These are phyloP conservation scores for Grammomys dolichurus DNA, from an alignment of 2,113 vertebrate species.

Conservation along the genomic window DNA sequence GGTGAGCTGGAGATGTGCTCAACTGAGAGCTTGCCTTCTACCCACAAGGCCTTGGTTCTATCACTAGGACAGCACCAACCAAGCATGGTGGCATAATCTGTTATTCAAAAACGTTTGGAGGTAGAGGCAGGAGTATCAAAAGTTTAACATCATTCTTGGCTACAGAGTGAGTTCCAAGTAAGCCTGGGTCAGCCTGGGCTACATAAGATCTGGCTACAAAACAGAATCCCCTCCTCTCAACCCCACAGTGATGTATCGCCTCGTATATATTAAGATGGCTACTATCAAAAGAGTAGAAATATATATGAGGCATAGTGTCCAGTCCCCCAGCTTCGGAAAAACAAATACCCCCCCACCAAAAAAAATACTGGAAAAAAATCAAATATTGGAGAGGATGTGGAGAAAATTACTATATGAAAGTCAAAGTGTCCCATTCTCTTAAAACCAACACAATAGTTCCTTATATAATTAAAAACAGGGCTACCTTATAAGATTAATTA, in stretches of 20 bases:
- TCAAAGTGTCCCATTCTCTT: background rate
- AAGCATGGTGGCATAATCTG: background rate
- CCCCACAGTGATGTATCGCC: background rate
- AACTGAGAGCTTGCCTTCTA: background rate
- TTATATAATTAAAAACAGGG: constrained; percentile 1
- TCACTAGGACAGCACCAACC: background rate
- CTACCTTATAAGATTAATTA: background rate
- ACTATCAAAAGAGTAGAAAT: too few relatives aligned
- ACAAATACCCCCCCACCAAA: background rate
- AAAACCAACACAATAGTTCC: background rate
- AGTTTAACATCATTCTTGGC: background rate
- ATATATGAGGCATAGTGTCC: background rate
- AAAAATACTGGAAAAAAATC: background rate
- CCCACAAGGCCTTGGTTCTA: background rate
- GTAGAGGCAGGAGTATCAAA: background rate
- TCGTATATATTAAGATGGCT: background rate
- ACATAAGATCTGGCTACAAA: background rate
- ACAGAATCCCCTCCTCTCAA: background rate
- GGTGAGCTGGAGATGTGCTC: background rate
- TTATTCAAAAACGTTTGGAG: background rate
- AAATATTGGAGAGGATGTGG: background rate
- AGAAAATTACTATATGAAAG: background rate
- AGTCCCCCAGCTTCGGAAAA: background rate
- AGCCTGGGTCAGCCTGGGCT: background rate
- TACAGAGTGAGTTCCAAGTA: background rate